phyloP scores from a whole-genome alignment of 1,140 invertebrate species.

The Saccostrea cuccullata region DNA sequence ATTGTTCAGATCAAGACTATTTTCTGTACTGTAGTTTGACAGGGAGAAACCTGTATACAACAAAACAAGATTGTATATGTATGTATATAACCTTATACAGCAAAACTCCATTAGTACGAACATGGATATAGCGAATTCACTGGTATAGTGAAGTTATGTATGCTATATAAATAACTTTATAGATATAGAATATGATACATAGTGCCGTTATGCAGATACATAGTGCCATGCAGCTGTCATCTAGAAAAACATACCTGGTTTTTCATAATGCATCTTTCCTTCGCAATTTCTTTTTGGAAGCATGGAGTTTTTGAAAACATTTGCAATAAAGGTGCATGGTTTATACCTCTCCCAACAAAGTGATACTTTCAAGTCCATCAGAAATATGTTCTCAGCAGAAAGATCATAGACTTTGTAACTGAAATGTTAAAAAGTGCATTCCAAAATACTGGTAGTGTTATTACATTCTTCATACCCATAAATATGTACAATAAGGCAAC shows the following conservation, averaged over 20 bases:
- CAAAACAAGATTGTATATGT: not conserved
- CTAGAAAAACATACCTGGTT: not conserved
- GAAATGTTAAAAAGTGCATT: not conserved
- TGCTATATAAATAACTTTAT: no score
- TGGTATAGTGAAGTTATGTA: no score
- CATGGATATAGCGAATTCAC: no score
- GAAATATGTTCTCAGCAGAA: slow-evolving; percentile 43
- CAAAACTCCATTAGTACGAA: no score
- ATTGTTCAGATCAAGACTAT: not conserved
- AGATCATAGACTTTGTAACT: slow-evolving; percentile 50
- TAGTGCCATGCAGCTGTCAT: not conserved
- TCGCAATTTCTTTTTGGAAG: slow-evolving; percentile 35
- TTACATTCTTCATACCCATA: not conserved
- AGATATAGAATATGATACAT: no score
- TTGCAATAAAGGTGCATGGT: slow-evolving; percentile 39
- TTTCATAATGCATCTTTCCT: not conserved
- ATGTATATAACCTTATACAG: not conserved
- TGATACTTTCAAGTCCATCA: slow-evolving; percentile 51
- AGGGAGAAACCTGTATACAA: not conserved
- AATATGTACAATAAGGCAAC: not conserved
- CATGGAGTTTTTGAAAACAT: slow-evolving; percentile 39
- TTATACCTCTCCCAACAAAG: slow-evolving; percentile 52
- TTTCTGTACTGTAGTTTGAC: not conserved
- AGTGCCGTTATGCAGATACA: no score
- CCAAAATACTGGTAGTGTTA: not conserved